Base-by-base conservation (phyloP, 1,140 invertebrate species). In the Drosophila repletoides region DNA sequence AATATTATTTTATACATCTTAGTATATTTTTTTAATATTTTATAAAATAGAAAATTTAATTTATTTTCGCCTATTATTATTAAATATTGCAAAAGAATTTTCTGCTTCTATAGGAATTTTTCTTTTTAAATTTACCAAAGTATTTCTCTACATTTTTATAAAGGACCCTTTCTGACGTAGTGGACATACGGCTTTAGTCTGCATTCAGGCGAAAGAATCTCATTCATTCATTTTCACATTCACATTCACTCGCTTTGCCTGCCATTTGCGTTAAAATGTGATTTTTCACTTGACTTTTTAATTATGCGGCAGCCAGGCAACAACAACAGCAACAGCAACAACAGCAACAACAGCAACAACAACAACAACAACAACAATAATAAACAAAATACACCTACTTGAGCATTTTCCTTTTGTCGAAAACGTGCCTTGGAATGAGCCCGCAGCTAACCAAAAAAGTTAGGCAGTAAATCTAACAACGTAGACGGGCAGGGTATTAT, bases 221-320 rank as follows among this genome's bases (percentile, higher is more conserved):
- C 80, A 86, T 86, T 84, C 80, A 83, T 74, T 74, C 61, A 65
- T 72, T 63, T 38, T 29, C 29, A 12, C 38, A 45, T 58, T 41
- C 61, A 29, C 45, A 56, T 58, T 70, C 59, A 48, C 38, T 65
- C 17, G 28, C 73, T 63, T 34, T 38, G 31, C 41, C 43, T 48
- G 43, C 15, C 67, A 68, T 70, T 74, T 76, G 72, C 77, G 69
- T 87, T 76, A 80, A 88, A 88, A 80, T 88, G 79, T 88, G 84
- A 88, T 88, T 88, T 88, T 88, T 88, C 86, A 88, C 84, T 88
- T 88, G 84, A 88, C 84, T 88, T 88, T 84, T 88, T 88, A 88
- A 88, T 88, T 88, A 88, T 80, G 75, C 71, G 77, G 79, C 83
- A 46, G 22, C 36, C 45, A 33, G 33, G 49, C 75, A 64, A 49